Base-by-base conservation (phyloP, 2,888 invertebrate genomes). In the Leistus spinibarbis region DNA sequence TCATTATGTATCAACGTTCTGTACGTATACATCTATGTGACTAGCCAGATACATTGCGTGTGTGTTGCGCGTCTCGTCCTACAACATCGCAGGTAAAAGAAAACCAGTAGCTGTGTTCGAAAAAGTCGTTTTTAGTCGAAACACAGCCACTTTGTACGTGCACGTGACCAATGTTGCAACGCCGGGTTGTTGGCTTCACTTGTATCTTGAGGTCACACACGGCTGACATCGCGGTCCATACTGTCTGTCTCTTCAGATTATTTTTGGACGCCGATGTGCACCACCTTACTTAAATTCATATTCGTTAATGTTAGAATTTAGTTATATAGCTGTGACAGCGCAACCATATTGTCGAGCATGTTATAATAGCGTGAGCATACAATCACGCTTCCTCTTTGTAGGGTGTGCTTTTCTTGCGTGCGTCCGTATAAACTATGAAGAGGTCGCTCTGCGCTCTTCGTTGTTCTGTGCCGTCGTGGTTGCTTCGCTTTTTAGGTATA, bases 141-240 rank as follows among this genome's bases (percentile, higher is more conserved):
- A 72, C 40, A 40, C 72, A 72, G 72, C 66, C 24, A 72, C 72
- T 69, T 62, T 57, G 68, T 64, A 64, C 64, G 64, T 64, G 64
- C 54, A 63, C 74, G 74, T 54, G 68, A 65, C 69, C 53, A 68
- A 76, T 74, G 73, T 76, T 68, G 76, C 76, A 76, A 76, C 73
- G 69, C 56, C 66, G 75, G 66, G 68, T 60, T 75, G 77, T 77
- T 70, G 76, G 71, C 72, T 76, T 76, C 64, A 71, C 71, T 76
- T 75, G 70, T 40, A 64, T 64, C 24, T 65, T 77, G 64, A 75
- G 71, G 77, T 76, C 76, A 77, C 70, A 77, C 70, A 77, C 68
- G 65, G 77, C 70, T 60, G 60, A 60, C 60, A 60, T 60, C 60
- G 60, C 60, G 19, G 60, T 19, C 60, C 60, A 22, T 22, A 19